These are phyloP conservation scores for Todus mexicanus DNA, from an alignment of 2,797 vertebrate species.

Conservation along the genomic window DNA sequence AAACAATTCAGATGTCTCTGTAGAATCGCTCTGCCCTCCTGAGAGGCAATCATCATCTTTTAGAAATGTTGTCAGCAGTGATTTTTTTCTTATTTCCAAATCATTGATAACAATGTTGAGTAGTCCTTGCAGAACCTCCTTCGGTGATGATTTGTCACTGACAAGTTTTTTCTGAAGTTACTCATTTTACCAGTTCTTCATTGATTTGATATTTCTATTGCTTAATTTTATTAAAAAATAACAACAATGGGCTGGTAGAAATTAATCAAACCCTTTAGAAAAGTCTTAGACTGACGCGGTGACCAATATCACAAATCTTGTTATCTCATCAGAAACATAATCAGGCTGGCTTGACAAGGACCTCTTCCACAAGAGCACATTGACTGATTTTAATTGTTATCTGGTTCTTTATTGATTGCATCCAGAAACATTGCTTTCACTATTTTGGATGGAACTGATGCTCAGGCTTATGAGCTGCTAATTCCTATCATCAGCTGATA, in stretches of 20 bases:
- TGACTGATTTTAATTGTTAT: constrained; percentile 10
- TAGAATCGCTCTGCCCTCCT: not conserved
- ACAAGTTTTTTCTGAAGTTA: not conserved
- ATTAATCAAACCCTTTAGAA: not conserved
- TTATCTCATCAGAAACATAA: not conserved
- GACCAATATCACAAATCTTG: not conserved
- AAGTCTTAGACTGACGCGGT: not conserved
- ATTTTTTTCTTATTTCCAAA: not conserved
- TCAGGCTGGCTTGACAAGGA: not conserved
- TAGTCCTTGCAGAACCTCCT: not conserved
- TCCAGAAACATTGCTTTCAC: not conserved
- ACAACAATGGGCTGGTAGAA: not conserved
- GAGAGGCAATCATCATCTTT: not conserved
- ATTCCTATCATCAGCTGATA: not conserved
- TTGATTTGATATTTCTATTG: not conserved
- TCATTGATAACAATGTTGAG: rapidly evolving
- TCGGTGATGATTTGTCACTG: not conserved
- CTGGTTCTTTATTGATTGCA: constrained; percentile 16
- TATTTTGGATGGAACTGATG: not conserved
- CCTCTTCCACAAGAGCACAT: not conserved
- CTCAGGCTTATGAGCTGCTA: not conserved
- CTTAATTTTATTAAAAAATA: not conserved
- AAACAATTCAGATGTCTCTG: not conserved
- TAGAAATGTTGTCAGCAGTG: not conserved
- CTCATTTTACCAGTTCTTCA: not conserved